phyloP scores from a whole-genome alignment of 1,140 invertebrate species.

The Drosophila repletoides region DNA sequence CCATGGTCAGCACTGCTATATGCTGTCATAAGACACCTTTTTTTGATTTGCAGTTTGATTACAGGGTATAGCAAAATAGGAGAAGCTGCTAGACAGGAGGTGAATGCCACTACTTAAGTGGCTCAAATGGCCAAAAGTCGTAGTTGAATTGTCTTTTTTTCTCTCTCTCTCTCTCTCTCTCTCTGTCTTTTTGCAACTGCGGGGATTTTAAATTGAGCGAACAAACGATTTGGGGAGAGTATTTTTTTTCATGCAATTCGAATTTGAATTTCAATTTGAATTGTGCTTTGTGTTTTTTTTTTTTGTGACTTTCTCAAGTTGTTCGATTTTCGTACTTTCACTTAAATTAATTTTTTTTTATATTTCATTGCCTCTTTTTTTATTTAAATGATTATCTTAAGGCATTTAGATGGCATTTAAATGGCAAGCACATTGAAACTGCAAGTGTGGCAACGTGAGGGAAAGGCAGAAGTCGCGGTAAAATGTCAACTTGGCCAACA shows the following conservation, averaged over 20 bases:
- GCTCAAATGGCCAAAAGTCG: constrained; percentile 56
- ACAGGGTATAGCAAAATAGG: constrained; percentile 19
- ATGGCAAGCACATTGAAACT: constrained; percentile 40
- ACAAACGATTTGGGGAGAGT: constrained; percentile 41
- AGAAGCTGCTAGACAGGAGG: constrained; percentile 42
- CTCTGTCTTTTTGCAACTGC: too few species aligned
- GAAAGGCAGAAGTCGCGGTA: constrained; percentile 19
- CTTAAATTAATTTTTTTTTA: constrained; percentile 32
- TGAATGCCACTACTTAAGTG: constrained; percentile 70
- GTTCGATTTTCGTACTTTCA: constrained; percentile 71
- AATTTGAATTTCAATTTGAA: constrained; percentile 46
- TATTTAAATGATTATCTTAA: constrained; percentile 66
- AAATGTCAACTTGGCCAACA: constrained; percentile 35
- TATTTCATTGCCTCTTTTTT: constrained; percentile 21
- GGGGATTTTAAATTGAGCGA: too few species aligned
- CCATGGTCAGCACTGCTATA: too few species aligned
- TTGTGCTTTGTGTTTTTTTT: constrained; percentile 36
- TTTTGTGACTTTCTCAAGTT: constrained; percentile 62
- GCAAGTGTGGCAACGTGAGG: constrained; percentile 28
- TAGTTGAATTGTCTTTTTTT: constrained; percentile 27
- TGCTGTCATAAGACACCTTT: too few species aligned
- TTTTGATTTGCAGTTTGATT: not conserved
- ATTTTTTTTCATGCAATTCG: constrained; percentile 36
- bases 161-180: too few species aligned
- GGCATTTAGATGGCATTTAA: constrained; percentile 65